Evolutionary conservation across 1,140 invertebrate genomes (phyloP).

Genomic region (Drosophila rhopaloa): DNA sequence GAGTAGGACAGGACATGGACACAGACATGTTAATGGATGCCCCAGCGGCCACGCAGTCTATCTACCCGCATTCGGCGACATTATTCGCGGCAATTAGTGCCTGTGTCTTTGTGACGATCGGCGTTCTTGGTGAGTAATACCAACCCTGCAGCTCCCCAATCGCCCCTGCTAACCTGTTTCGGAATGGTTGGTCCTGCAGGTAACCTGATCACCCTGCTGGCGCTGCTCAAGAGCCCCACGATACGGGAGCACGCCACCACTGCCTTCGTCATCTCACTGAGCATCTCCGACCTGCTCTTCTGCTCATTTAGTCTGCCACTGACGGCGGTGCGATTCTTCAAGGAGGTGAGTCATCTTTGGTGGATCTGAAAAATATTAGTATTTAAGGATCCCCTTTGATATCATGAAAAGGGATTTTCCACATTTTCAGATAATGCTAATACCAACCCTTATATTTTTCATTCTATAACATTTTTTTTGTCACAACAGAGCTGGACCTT

Average conservation of each 20-base stretch:
- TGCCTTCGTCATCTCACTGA: conserved; percentile 93
- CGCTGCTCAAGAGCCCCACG: conserved; percentile 90
- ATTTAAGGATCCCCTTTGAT: too few species aligned
- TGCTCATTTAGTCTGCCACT: conserved; percentile 93
- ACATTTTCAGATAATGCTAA: too few species aligned
- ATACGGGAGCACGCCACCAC: conserved; percentile 93
- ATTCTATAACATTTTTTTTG: background rate
- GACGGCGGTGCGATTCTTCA: conserved; percentile 92
- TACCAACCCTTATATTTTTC: too few species aligned
- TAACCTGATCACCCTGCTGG: conserved; percentile 92
- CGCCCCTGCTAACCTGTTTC: conserved; percentile 11
- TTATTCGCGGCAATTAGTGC: conserved; percentile 91
- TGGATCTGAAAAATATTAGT: background rate
- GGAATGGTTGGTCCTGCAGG: conserved; percentile 85
- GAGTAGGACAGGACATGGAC: background rate
- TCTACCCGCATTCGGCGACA: conserved; percentile 90
- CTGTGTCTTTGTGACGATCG: conserved; percentile 91
- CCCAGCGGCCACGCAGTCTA: conserved; percentile 56
- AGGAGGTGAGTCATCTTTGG: conserved; percentile 85
- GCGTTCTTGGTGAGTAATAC: conserved; percentile 89
- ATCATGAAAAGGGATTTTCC: too few species aligned
- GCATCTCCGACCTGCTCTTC: conserved; percentile 94
- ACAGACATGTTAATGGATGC: conserved; percentile 35
- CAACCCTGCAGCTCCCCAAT: too few species aligned
- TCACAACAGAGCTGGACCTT: conserved; percentile 88